Evolutionary conservation across 2,113 vertebrate genomes (phyloP).

Genomic region (Vombatus ursinus): DNA sequence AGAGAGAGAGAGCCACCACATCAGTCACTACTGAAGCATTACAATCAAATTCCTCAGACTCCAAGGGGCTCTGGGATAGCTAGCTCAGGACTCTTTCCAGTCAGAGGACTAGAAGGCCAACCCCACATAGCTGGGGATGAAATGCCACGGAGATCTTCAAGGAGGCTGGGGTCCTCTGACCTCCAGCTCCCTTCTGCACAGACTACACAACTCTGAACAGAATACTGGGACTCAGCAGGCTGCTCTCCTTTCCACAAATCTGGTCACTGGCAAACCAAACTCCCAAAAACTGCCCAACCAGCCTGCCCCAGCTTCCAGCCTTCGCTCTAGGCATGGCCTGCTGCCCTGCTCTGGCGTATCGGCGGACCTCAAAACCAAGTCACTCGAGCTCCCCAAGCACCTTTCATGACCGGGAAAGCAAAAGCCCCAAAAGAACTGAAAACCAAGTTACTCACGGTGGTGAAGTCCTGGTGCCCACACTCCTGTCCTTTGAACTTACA

Average conservation of each 20-base stretch:
- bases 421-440: constrained; percentile 22
- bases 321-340: constrained; percentile 13
- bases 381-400: not conserved
- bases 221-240: not conserved
- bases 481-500: constrained; percentile 97
- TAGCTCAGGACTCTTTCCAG: no score
- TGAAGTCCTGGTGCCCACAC: constrained; percentile 95
- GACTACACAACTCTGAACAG: not conserved
- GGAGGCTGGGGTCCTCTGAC: not conserved
- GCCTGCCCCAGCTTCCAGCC: constrained; percentile 11
- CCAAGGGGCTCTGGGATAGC: constrained; percentile 15
- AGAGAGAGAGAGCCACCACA: constrained; percentile 44
- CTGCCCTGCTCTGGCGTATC: constrained; percentile 24
- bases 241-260: constrained; percentile 51
- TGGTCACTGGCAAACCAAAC: constrained; percentile 4
- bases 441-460: constrained; percentile 90
- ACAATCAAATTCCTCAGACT: constrained; percentile 61
- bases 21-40: constrained; percentile 71
- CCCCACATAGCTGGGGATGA: not conserved
- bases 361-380: not conserved
- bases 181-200: not conserved
- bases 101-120: constrained; percentile 20
- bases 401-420: not conserved
- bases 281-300: not conserved
- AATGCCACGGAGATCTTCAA: not conserved